phyloP scores from a whole-genome alignment of 1,140 invertebrate genomes.

The Heliconius hewitsoni region DNA sequence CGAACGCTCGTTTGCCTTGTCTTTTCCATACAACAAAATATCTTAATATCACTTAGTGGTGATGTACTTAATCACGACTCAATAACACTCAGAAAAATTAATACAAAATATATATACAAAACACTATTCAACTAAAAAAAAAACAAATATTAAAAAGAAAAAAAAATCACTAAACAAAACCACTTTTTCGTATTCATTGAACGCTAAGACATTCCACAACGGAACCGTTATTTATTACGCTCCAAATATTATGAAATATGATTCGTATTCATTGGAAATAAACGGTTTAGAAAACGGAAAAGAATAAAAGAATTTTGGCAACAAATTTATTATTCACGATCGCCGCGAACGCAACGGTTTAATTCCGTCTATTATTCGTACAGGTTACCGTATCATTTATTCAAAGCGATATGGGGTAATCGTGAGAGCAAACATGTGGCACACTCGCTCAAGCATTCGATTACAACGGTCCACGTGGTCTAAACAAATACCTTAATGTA shows the following conservation, averaged over 20 bases:
- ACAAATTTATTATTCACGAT: constrained; percentile 38
- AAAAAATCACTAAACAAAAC: neutral
- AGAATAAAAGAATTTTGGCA: constrained; percentile 30
- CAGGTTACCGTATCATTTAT: constrained; percentile 36
- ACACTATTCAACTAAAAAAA: neutral
- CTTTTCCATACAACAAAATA: no score
- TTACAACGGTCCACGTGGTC: neutral
- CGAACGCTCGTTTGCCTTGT: no score
- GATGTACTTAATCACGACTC: no score
- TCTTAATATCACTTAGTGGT: no score
- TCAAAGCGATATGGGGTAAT: constrained; percentile 29
- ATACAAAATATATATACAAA: neutral
- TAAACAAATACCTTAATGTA: neutral
- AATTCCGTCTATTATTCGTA: constrained; percentile 38
- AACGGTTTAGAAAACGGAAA: constrained; percentile 29
- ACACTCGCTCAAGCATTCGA: constrained; percentile 18
- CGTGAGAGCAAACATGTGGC: constrained; percentile 33
- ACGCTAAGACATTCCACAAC: neutral
- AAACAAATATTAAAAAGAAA: neutral
- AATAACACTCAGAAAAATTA: no score
- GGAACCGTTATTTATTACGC: constrained; percentile 33
- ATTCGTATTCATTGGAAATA: constrained; percentile 33
- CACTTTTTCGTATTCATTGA: neutral
- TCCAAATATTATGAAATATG: constrained; percentile 40
- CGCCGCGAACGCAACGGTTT: constrained; percentile 24